Conservation (phyloP, 2,113 vertebrate species). For the Nycticryphes semicollaris region DNA sequence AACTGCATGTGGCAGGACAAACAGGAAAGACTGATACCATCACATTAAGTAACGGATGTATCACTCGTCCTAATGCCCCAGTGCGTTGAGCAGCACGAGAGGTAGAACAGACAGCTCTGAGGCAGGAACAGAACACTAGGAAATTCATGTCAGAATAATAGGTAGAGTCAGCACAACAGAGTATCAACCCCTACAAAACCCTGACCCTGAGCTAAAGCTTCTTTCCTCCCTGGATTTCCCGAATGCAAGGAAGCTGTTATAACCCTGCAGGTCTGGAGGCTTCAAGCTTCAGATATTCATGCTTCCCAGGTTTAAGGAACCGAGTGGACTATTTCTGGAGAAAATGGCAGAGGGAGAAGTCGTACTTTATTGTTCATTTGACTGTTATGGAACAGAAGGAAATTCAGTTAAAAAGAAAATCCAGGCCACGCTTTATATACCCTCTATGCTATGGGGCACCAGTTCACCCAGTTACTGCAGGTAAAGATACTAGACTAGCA, state of each 20-base stretch:
- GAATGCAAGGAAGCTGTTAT: background rate
- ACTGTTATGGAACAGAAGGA: background rate
- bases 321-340: background rate
- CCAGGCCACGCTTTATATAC: background rate
- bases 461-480: background rate
- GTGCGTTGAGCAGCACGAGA: background rate
- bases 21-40: background rate
- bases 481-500: background rate
- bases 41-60: background rate
- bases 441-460: background rate
- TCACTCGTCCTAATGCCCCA: background rate
- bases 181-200: background rate
- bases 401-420: background rate
- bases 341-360: background rate
- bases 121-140: constrained; percentile 16
- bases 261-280: background rate
- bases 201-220: constrained; percentile 35
- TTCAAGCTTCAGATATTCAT: background rate
- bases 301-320: background rate
- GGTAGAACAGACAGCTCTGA: background rate
- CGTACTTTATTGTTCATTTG: background rate
- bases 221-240: constrained; percentile 36
- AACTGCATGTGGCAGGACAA: background rate
- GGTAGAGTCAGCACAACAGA: constrained; percentile 27
- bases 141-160: constrained; percentile 24